Conservation (phyloP, 1,140 invertebrate genomes). For the Drosophila azteca region DNA sequence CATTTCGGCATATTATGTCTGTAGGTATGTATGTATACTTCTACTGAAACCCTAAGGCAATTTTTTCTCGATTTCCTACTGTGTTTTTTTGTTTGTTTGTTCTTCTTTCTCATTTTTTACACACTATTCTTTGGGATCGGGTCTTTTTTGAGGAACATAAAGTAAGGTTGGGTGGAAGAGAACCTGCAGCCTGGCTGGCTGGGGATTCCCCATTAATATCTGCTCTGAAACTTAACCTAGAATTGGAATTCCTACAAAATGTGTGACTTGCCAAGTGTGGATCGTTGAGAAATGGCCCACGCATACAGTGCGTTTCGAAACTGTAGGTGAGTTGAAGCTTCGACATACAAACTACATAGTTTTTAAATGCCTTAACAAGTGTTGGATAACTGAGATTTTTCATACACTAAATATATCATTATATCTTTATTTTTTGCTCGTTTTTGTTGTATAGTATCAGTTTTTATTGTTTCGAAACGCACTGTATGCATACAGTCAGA, state of each 20-base stretch:
- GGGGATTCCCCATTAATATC: constrained; percentile 11
- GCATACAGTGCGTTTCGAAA: constrained; percentile 16
- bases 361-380: constrained; percentile 37
- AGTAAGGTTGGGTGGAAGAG: constrained; percentile 25
- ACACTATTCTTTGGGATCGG: constrained; percentile 29
- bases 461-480: constrained; percentile 14
- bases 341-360: not conserved
- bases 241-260: constrained; percentile 28
- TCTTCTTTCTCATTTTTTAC: constrained; percentile 18
- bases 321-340: not conserved
- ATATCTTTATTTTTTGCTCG: not conserved
- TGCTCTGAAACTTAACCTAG: too few species aligned
- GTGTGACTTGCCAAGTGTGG: constrained; percentile 37
- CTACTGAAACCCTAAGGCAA: constrained; percentile 81
- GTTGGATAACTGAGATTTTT: constrained; percentile 14
- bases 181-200: constrained; percentile 32
- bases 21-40: constrained; percentile 29
- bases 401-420: constrained; percentile 12
- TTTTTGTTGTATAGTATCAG: not conserved
- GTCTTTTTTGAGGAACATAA: constrained; percentile 33
- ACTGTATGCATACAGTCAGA: constrained; percentile 25
- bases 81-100: constrained; percentile 15
- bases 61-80: constrained; percentile 42
- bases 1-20: constrained; percentile 15
- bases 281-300: constrained; percentile 1